Base-by-base conservation (phyloP, 23 tunicate species). In the Oikopleura albicans region DNA sequence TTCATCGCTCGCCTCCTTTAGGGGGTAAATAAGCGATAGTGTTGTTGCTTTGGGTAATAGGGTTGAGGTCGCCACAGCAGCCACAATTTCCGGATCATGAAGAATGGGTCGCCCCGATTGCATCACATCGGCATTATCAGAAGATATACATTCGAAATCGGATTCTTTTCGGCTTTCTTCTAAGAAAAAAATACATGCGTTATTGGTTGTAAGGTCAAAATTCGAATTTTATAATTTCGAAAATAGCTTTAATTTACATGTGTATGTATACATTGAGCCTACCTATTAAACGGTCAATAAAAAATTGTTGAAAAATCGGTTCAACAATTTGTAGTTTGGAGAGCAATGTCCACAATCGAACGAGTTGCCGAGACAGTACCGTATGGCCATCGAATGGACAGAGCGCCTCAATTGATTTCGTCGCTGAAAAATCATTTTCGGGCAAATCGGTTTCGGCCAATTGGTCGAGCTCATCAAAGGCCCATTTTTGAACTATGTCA, bases 281-380 rank as follows among this genome's bases (percentile, higher is more conserved):
- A n/a, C n/a, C n/a, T n/a, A n/a, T n/a, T n/a, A n/a, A n/a, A n/a
- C n/a, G 28, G 37, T 71, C 79, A 16, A 12, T 22, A 29, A 71
- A 34, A 71, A 71, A 71, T 71, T 71, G 79, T 4, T 71, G 35
- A 37, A 71, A 71, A 71, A 71, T 12, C 79, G 79, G 79, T 37
- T 71, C 35, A 34, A 71, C 4, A 16, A 71, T 12, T 4, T 27
- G 79, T 22, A 71, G 34, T 71, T 71, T 71, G 4, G 79, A 71
- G 2, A 71, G 37, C 2, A 71, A 29, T 22, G 31, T 71, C 79
- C 79, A 71, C 37, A 49, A 49, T 49, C 63, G 63, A 49, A 22
- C 12, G 22, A 49, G 63, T 49, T 49, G 63, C 63, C 22, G 12
- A 49, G 63, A 49, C 63, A 49, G 22, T 8, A 22, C 22, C 22